Evolutionary conservation across 2,797 vertebrate genomes (phyloP), one percentile per base, ranked within the genome.

Genomic region (Echeneis naucrates): DNA sequence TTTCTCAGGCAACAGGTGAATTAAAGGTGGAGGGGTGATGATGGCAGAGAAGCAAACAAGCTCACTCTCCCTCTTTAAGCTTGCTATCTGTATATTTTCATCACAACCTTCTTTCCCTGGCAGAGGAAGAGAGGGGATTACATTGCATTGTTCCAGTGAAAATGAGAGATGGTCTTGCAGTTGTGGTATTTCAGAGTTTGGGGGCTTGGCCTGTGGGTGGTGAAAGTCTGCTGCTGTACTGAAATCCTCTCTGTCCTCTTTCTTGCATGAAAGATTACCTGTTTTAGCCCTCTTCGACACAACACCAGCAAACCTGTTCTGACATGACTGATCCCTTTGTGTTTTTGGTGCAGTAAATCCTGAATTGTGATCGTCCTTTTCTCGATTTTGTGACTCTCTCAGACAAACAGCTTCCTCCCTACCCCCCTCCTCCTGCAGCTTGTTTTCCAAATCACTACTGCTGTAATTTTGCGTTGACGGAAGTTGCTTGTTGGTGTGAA

Each of bases 31-130:
- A 47, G 83, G 65, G 9, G 87, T 90, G 81, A 89, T 61, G 35
- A 87, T 66, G 5, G 90, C 90, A 44, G 89, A 87, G 75, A 86
- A 90, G 51, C 84, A 83, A 35, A 88, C 78, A 45, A 77, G 85
- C 24, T 87, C 77, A 2, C 78, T 82, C 76, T 94, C 90, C 50
- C 44, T 83, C 77, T 87, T 83, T 50, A 85, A 57, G 48, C 72
- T 70, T 0, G 88, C 82, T 0, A 69, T 56, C 58, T 81, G 77
- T 35, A 47, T 44, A 19, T 68, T 65, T 75, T 50, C 86, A 30
- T 87, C 68, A 23, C 33, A 48, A 47, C 44, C 59, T 38, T 79
- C 74, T 33, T 67, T 48, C 38, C 32, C 73, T 52, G 45, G 53
- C 26, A 81, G 71, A 32, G 30, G 55, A 35, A 45, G 51, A 48